A percentile compares a stretch with the other conserved stretches of the same genome.
phyloP scores from a whole-genome alignment of 2,888 invertebrate genomes.

The Drosophila neoperkinsi region DNA sequence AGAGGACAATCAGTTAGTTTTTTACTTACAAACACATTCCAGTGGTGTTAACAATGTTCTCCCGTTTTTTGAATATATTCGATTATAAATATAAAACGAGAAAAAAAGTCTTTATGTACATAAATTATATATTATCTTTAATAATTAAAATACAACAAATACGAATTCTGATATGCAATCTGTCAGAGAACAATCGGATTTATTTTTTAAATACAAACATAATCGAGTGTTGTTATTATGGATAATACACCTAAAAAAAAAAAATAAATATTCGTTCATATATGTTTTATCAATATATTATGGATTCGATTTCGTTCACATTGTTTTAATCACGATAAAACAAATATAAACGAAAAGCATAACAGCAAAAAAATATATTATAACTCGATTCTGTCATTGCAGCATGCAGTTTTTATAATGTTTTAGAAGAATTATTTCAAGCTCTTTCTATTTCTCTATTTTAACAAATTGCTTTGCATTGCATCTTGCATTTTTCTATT shows the following conservation, averaged over 20 bases:
- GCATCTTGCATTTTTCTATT: too few species aligned
- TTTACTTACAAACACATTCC: background rate
- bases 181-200: background rate
- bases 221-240: background rate
- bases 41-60: background rate
- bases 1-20: background rate
- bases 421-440: background rate
- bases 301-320: background rate
- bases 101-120: background rate
- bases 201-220: background rate
- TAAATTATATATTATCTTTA: background rate
- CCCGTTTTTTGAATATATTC: background rate
- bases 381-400: background rate
- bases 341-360: background rate
- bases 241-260: background rate
- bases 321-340: background rate
- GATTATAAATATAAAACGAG: background rate
- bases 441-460: too few species aligned
- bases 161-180: background rate
- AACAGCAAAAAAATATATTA: background rate
- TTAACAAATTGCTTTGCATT: too few species aligned
- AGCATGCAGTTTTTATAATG: background rate
- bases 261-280: background rate
- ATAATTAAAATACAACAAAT: background rate
- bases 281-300: background rate